These are phyloP conservation scores for Automeris io DNA, from an alignment of 2,888 invertebrate genomes.

Conservation along the genomic window DNA sequence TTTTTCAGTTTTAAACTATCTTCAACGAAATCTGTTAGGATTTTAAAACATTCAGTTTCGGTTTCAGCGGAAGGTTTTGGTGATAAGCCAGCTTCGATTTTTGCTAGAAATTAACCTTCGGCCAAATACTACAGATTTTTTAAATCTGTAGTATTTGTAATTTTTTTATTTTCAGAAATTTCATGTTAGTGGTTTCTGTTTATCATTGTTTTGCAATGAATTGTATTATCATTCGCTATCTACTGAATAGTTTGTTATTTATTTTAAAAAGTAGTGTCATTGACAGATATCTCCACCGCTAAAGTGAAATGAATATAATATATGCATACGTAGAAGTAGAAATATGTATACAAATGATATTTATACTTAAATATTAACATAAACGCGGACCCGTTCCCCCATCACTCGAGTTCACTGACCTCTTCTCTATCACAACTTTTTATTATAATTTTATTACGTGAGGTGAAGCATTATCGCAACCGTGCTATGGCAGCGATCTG, in stretches of 20 bases:
- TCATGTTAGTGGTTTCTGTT: neutral
- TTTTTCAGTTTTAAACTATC: no score
- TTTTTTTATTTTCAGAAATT: no score
- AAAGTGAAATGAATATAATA: constrained; percentile 4
- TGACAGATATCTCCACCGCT: constrained; percentile 1
- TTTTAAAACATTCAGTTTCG: no score
- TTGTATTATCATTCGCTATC: neutral
- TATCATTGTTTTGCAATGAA: neutral
- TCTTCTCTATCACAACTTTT: constrained; percentile 22
- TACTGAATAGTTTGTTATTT: neutral
- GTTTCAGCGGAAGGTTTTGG: no score
- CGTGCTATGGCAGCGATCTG: constrained; percentile 3
- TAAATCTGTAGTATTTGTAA: no score
- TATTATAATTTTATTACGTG: constrained; percentile 25
- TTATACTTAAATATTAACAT: constrained; percentile 13
- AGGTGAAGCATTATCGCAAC: constrained; percentile 15
- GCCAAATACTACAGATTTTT: no score
- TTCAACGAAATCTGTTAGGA: no score
- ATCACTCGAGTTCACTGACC: constrained; percentile 17
- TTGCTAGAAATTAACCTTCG: no score
- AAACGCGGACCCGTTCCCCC: constrained; percentile 17
- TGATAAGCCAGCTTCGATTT: no score
- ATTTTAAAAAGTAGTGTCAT: neutral
- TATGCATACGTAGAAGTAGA: neutral
- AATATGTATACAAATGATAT: constrained; percentile 2